These are phyloP conservation scores for Drosophila sp. DNA, from an alignment of 1,140 invertebrate species.

Conservation along the genomic window DNA sequence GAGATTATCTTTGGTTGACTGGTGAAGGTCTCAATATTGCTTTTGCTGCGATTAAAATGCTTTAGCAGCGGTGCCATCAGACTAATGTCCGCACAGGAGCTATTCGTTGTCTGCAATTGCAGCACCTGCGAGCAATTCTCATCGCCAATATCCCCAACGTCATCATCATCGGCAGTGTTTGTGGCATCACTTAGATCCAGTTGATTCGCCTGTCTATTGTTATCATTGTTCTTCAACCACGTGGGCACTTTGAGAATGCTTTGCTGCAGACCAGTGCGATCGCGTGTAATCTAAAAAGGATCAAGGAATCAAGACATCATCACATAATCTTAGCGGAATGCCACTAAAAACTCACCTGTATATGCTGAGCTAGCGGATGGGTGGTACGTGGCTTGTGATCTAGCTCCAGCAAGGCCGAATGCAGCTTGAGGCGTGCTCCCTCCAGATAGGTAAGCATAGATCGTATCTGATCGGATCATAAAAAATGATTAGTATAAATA, in stretches of 20 bases:
- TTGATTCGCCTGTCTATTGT: slow-evolving; percentile 61
- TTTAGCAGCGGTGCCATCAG: slow-evolving; percentile 45
- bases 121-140: slow-evolving; percentile 48
- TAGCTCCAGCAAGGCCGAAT: slow-evolving; percentile 90
- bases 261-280: slow-evolving; percentile 94
- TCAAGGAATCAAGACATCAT: not conserved
- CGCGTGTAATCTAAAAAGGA: slow-evolving; percentile 88
- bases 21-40: slow-evolving; percentile 76
- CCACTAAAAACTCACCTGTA: slow-evolving; percentile 81
- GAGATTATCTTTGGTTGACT: slow-evolving; percentile 79
- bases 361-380: slow-evolving; percentile 93
- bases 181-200: slow-evolving; percentile 81
- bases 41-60: slow-evolving; percentile 79
- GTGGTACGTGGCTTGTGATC: slow-evolving; percentile 89
- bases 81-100: slow-evolving; percentile 67
- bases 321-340: not conserved
- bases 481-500: not conserved
- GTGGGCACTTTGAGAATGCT: slow-evolving; percentile 93
- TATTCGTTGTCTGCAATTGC: slow-evolving; percentile 53
- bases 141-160: slow-evolving; percentile 32
- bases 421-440: slow-evolving; percentile 94
- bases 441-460: slow-evolving; percentile 96
- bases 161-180: slow-evolving; percentile 57
- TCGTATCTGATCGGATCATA: slow-evolving; percentile 91
- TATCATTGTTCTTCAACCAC: slow-evolving; percentile 88